A percentile compares a stretch with the other conserved stretches of the same genome.
Evolutionary conservation across 2,113 vertebrate species (phyloP).

Genomic region (Zosterops pallidus): DNA sequence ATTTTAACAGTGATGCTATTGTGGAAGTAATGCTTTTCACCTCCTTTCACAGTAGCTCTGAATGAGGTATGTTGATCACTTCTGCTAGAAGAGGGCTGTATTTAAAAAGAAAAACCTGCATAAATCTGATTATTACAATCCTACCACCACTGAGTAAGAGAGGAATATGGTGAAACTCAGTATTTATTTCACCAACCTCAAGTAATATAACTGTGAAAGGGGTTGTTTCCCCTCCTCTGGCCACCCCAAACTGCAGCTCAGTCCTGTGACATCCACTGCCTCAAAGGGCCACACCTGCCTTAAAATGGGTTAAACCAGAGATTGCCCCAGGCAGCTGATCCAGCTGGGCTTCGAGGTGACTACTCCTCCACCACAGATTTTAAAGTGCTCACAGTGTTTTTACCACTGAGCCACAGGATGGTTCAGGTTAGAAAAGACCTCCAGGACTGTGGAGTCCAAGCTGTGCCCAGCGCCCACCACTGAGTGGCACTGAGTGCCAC

Average conservation of each 20-base stretch:
- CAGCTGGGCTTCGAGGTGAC: background rate
- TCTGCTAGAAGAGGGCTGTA: background rate
- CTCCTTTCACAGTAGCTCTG: background rate
- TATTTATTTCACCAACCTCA: background rate
- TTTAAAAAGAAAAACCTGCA: background rate
- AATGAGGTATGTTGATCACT: background rate
- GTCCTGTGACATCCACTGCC: background rate
- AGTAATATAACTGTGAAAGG: background rate
- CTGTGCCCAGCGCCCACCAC: accelerated
- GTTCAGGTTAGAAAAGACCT: background rate
- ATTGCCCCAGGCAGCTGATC: background rate
- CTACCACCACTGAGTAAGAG: background rate
- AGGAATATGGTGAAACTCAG: background rate
- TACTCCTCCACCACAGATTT: background rate
- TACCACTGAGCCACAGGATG: background rate
- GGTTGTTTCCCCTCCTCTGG: background rate
- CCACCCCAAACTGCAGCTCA: accelerated
- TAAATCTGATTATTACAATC: background rate
- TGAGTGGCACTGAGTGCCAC: background rate
- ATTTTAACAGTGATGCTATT: background rate
- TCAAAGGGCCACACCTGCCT: background rate
- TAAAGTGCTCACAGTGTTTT: background rate
- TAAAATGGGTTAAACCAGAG: background rate
- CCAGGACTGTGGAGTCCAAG: background rate
- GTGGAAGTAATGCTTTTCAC: background rate